Conservation (phyloP, 2,888 invertebrate genomes). For the Leptothorax acervorum region DNA sequence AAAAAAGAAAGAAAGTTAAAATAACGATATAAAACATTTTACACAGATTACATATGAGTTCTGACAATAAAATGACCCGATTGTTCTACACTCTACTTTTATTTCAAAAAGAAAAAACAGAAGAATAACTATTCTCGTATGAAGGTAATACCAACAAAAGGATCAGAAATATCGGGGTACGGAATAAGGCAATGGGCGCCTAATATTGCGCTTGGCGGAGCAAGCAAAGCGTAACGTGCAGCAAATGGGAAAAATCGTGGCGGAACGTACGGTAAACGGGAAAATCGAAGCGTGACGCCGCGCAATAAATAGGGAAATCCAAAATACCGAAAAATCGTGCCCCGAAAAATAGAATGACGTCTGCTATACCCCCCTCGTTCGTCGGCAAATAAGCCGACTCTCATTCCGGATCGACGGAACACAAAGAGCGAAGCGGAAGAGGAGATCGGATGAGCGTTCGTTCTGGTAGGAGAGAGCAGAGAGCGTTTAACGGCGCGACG, state of each 20-base stretch:
- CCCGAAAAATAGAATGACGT: conserved; percentile 23
- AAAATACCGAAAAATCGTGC: conserved; percentile 20
- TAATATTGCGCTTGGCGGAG: not conserved
- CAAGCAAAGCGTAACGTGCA: not conserved
- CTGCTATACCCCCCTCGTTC: not conserved
- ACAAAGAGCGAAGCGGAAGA: conserved; percentile 47
- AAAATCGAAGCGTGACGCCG: conserved; percentile 26
- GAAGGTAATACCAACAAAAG: not conserved
- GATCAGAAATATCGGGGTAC: not conserved
- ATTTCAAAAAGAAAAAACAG: not conserved
- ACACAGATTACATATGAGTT: not conserved
- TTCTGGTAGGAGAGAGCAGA: conserved; percentile 22
- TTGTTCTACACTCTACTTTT: not conserved
- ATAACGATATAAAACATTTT: not conserved
- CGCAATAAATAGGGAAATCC: conserved; percentile 41
- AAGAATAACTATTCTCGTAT: not conserved
- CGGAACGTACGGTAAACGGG: conserved; percentile 15
- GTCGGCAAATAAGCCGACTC: conserved; percentile 61
- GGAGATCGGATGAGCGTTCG: conserved; percentile 56
- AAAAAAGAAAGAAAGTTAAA: not conserved
- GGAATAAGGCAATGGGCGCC: not conserved
- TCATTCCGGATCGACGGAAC: conserved; percentile 58
- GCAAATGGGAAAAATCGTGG: conserved; percentile 6
- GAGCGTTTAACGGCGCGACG: conserved; percentile 49
- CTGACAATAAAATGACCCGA: not conserved